phyloP scores from a whole-genome alignment of 2,888 invertebrate genomes.

The Drosophila meridionalis region DNA sequence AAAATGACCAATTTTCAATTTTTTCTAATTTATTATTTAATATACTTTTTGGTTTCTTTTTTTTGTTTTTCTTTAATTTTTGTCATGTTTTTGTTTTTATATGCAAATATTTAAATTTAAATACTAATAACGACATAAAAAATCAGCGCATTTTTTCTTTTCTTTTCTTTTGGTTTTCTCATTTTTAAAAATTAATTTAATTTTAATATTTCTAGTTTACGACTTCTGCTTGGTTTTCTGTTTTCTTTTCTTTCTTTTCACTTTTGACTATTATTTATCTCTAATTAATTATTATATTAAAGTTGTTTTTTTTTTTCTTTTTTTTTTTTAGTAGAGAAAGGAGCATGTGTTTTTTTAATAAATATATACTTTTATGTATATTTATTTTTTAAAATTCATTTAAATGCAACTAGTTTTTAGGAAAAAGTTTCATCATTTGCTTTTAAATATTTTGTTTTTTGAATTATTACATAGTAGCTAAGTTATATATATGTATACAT shows the following conservation, averaged over 20 bases:
- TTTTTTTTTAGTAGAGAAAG: constrained; percentile 70
- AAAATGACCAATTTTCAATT: constrained; percentile 81
- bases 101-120: constrained; percentile 79
- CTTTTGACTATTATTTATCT: constrained; percentile 73
- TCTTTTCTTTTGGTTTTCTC: constrained; percentile 46
- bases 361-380: constrained; percentile 77
- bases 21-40: constrained; percentile 67
- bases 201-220: constrained; percentile 78
- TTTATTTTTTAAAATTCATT: constrained; percentile 79
- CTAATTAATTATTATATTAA: constrained; percentile 81
- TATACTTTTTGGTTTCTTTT: constrained; percentile 44
- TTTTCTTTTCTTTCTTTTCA: constrained; percentile 51
- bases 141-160: constrained; percentile 77
- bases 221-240: constrained; percentile 58
- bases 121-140: constrained; percentile 84
- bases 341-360: constrained; percentile 66
- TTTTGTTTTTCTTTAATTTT: constrained; percentile 20
- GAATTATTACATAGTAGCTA: constrained; percentile 65
- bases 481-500: constrained; percentile 33
- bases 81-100: constrained; percentile 47
- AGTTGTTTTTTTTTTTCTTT: constrained; percentile 53
- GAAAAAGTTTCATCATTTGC: constrained; percentile 78
- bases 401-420: constrained; percentile 82
- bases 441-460: constrained; percentile 56
- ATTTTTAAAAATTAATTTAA: constrained; percentile 74